Evolutionary conservation across 2,797 vertebrate species (phyloP).

Genomic region (Myiotriccus ornatus): DNA sequence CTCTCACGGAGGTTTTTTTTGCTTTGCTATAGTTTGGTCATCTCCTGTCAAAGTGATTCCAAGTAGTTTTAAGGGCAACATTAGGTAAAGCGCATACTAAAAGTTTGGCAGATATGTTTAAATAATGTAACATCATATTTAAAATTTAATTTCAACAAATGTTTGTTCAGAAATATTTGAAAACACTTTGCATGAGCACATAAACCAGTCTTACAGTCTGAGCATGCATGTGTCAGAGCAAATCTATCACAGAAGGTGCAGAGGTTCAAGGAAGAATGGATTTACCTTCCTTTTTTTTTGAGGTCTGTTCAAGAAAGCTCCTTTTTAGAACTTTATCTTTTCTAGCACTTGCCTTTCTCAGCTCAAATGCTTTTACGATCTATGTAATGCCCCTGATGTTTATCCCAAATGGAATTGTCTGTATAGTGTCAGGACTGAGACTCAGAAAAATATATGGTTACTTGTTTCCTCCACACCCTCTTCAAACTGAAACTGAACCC

Average conservation of each 20-base stretch:
- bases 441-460: slow-evolving; percentile 50
- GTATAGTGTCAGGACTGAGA: slow-evolving; percentile 5
- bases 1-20: neutral
- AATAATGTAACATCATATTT: slow-evolving; percentile 8
- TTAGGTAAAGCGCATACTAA: neutral
- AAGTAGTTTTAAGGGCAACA: neutral
- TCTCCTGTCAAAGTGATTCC: neutral
- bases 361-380: slow-evolving; percentile 46
- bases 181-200: neutral
- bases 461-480: slow-evolving; percentile 15
- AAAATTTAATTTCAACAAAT: slow-evolving; percentile 35
- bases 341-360: slow-evolving; percentile 1
- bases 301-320: neutral
- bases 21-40: neutral
- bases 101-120: neutral
- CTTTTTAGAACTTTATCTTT: slow-evolving; percentile 10
- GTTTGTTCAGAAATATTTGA: neutral
- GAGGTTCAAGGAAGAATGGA: neutral
- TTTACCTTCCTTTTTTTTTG: neutral
- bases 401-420: slow-evolving; percentile 62
- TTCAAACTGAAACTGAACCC: slow-evolving; percentile 64
- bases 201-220: neutral
- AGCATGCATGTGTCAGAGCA: neutral
- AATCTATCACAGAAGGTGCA: neutral
- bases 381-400: slow-evolving; percentile 30